These are phyloP conservation scores for Ptychoptera albimana DNA, from an alignment of 2,888 invertebrate genomes.

Conservation along the genomic window DNA sequence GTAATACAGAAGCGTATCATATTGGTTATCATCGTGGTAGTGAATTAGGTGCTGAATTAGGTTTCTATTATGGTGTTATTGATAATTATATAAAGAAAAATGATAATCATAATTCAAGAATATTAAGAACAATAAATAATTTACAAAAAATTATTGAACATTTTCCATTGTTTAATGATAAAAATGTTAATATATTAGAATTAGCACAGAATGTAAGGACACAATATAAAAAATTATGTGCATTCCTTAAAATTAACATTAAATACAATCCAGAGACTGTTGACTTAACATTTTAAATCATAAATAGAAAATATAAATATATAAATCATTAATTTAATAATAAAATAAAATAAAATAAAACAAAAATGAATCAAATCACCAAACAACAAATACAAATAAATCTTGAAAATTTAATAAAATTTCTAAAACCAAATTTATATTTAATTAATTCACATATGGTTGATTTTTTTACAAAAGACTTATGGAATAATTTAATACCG, in stretches of 20 bases:
- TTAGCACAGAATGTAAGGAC: slow-evolving; percentile 45
- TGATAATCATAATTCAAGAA: slow-evolving; percentile 34
- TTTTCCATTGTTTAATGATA: slow-evolving; percentile 50
- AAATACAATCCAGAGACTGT: slow-evolving; percentile 36
- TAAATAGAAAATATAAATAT: slow-evolving; percentile 15
- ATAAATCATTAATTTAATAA: slow-evolving; percentile 20
- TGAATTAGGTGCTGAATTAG: slow-evolving; percentile 60
- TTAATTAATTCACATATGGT: slow-evolving; percentile 67
- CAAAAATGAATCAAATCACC: slow-evolving; percentile 8
- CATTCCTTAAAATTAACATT: slow-evolving; percentile 44
- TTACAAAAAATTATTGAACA: slow-evolving; percentile 40
- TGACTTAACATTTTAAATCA: slow-evolving; percentile 41
- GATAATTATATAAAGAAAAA: slow-evolving; percentile 32
- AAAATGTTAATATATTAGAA: slow-evolving; percentile 45
- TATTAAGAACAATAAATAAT: slow-evolving; percentile 35
- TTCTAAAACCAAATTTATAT: slow-evolving; percentile 40
- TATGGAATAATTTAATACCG: slow-evolving; percentile 47
- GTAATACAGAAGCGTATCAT: slow-evolving; percentile 45
- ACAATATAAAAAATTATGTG: slow-evolving; percentile 51
- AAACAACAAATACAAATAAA: slow-evolving; percentile 22
- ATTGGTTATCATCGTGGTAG: slow-evolving; percentile 63
- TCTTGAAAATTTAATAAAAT: slow-evolving; percentile 36
- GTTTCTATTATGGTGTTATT: slow-evolving; percentile 49
- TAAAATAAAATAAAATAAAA: slow-evolving; percentile 2
- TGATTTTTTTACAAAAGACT: slow-evolving; percentile 47